These are phyloP conservation scores for Leptogaster cylindrica DNA, from an alignment of 2,888 invertebrate species.

Conservation along the genomic window DNA sequence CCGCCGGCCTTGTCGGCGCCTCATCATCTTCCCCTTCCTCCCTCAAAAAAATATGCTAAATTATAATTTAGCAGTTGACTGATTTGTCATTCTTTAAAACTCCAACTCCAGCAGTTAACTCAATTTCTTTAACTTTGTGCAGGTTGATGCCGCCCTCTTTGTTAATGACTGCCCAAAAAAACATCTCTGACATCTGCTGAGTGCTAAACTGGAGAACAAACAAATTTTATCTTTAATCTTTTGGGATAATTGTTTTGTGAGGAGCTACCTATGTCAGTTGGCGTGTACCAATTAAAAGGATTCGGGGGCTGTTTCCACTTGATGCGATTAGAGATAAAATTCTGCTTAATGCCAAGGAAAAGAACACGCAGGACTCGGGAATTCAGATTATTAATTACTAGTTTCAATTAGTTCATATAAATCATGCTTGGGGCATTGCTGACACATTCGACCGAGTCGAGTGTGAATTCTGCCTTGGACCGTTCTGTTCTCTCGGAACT, in stretches of 20 bases:
- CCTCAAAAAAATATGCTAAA: background rate
- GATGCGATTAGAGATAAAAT: slow-evolving; percentile 8
- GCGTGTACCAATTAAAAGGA: slow-evolving; percentile 12
- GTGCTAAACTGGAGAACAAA: background rate
- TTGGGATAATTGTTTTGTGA: background rate
- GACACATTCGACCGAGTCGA: background rate
- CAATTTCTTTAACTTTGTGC: slow-evolving; percentile 5
- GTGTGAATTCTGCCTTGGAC: slow-evolving; percentile 14
- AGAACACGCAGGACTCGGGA: background rate
- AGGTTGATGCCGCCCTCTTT: background rate
- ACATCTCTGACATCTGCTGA: slow-evolving; percentile 27
- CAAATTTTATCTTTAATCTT: too few relatives aligned
- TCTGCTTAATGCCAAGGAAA: background rate
- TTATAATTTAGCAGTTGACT: background rate
- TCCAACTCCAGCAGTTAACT: background rate
- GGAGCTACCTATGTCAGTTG: slow-evolving; percentile 15
- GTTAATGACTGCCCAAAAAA: background rate
- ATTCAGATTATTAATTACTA: slow-evolving; percentile 32
- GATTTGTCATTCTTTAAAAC: background rate
- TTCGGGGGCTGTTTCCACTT: slow-evolving; percentile 4
- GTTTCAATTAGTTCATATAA: slow-evolving; percentile 27
- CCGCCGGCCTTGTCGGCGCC: background rate
- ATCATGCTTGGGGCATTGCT: background rate
- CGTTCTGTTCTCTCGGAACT: slow-evolving; percentile 2
- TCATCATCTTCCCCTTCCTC: background rate